phyloP scores from a whole-genome alignment of 2,797 vertebrate species.

The Sebastes paucispinis region DNA sequence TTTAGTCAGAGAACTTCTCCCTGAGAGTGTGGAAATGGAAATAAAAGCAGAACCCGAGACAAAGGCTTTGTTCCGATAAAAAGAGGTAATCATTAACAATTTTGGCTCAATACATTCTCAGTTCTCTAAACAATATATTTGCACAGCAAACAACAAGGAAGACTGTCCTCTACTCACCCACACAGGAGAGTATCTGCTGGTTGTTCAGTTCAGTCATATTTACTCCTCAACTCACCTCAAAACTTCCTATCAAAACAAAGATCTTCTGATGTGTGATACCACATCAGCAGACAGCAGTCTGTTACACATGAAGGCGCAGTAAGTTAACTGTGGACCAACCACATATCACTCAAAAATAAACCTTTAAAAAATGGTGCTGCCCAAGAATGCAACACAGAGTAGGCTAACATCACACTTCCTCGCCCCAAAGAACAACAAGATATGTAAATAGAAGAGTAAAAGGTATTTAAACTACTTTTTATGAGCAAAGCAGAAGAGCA shows the following conservation, averaged over 20 bases:
- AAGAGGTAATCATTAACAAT: slow-evolving; percentile 13
- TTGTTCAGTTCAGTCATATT: neutral
- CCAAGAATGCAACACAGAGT: neutral
- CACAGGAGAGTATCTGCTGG: neutral
- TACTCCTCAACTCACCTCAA: neutral
- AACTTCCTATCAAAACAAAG: neutral
- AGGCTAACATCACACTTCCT: neutral
- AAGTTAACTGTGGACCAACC: neutral
- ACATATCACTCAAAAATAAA: neutral
- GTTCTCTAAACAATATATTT: slow-evolving; percentile 18
- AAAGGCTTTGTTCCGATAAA: slow-evolving; percentile 24
- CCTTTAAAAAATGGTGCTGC: neutral
- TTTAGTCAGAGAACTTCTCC: slow-evolving; percentile 9
- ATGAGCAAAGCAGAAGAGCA: neutral
- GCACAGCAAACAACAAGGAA: neutral
- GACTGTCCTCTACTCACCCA: neutral
- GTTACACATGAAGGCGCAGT: neutral
- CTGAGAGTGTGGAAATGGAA: neutral
- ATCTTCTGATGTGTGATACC: neutral
- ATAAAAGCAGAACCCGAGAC: slow-evolving; percentile 35
- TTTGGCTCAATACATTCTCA: slow-evolving; percentile 6
- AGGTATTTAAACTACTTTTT: neutral
- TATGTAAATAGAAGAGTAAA: neutral
- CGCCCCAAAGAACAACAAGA: neutral
- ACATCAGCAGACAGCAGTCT: neutral